Percentiles rank a stretch among this genome's conserved stretches.
Conservation (phyloP, 2,113 vertebrate genomes). For the Hyperopisus bebe region DNA sequence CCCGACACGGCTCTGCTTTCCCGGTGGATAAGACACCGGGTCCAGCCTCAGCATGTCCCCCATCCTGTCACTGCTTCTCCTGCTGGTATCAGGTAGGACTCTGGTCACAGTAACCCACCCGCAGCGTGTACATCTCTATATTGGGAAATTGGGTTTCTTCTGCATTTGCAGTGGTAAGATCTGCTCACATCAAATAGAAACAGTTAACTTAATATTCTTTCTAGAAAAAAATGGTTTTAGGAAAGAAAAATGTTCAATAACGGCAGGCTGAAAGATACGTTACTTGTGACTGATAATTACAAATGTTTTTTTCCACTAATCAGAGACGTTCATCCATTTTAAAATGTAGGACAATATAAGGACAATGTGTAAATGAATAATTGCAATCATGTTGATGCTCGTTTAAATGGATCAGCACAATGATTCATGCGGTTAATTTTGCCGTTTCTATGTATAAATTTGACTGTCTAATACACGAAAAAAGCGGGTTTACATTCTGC, state of each 20-base stretch:
- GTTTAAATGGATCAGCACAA: background rate
- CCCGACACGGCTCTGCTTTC: background rate
- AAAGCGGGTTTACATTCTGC: background rate
- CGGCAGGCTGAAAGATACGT: background rate
- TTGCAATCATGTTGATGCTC: background rate
- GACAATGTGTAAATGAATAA: background rate
- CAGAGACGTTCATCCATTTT: background rate
- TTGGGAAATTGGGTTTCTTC: background rate
- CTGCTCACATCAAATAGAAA: background rate
- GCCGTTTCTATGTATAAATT: background rate
- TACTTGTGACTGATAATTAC: background rate
- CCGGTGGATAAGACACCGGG: background rate
- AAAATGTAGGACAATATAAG: background rate
- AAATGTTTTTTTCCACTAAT: background rate
- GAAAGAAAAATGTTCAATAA: background rate
- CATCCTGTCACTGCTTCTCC: slow-evolving; percentile 41
- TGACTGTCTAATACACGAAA: background rate
- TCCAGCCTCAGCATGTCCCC: slow-evolving; percentile 39
- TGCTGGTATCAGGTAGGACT: slow-evolving; percentile 60
- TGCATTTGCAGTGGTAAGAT: background rate
- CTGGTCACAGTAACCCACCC: background rate
- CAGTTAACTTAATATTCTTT: background rate
- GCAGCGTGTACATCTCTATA: background rate
- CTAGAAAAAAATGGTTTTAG: background rate
- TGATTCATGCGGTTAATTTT: background rate